These are phyloP conservation scores for Ceuthmochares aereus DNA, from an alignment of 2,113 vertebrate genomes.

Conservation along the genomic window DNA sequence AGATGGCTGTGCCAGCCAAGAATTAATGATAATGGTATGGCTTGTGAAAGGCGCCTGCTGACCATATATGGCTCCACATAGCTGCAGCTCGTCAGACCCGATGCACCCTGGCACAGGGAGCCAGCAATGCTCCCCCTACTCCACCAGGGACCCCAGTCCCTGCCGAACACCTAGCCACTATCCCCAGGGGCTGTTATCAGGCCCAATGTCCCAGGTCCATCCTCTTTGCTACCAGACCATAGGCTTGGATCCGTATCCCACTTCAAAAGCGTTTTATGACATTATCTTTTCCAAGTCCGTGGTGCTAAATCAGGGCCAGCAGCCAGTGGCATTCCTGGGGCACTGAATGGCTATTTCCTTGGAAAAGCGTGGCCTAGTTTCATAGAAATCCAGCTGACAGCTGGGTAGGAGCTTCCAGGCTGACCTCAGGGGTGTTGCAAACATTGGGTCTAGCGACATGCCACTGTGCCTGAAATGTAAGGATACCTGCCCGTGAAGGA, in stretches of 20 bases:
- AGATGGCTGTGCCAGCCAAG: background rate
- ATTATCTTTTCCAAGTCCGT: background rate
- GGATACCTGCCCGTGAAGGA: background rate
- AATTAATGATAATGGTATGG: background rate
- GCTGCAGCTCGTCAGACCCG: background rate
- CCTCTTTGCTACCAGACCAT: accelerated
- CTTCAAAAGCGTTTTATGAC: background rate
- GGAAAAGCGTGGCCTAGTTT: background rate
- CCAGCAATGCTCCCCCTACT: background rate
- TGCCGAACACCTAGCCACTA: background rate
- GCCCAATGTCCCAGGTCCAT: accelerated
- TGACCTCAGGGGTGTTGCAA: background rate
- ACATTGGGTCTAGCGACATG: background rate
- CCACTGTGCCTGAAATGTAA: accelerated
- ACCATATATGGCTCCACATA: accelerated
- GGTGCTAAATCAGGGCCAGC: background rate
- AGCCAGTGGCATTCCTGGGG: background rate
- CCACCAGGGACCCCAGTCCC: accelerated
- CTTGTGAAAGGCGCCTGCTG: background rate
- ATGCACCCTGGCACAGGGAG: accelerated
- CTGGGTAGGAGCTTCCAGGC: background rate
- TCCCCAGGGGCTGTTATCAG: background rate
- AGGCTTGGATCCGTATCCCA: accelerated
- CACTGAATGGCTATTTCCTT: accelerated
- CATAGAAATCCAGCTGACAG: background rate